Base-by-base conservation (phyloP, 1,140 invertebrate genomes). In the Samia ricini region DNA sequence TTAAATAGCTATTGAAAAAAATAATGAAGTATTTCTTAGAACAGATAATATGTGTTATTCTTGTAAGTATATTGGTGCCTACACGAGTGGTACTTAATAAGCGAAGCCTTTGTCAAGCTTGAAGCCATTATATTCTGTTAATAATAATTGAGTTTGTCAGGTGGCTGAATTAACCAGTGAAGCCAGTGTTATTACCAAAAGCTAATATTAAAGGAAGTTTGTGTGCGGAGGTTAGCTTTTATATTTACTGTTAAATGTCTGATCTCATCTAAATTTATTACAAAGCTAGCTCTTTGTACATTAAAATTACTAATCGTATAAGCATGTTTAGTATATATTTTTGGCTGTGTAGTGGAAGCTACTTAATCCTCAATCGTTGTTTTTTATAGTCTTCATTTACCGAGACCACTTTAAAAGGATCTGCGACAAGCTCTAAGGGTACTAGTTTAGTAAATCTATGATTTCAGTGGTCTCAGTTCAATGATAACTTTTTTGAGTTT, bases 41-140 rank as follows among this genome's bases (percentile, higher is more conserved):
- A 55, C 58, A 61, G 36, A 55, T 64, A 19, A 58, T 33, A 21
- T 33, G 26, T 26, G 42, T 55, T 68, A 76, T 59, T 57, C 23
- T 56, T 65, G 58, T 66, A 69, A 60, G 66, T 64, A 51, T 64
- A 58, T 64, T 62, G 8, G 10, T 42, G 33, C 12, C 15, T 42
- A 42, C 12, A 42, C 0, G 12, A 42, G 7, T 12, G 33, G 33
- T 42, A 42, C n/a, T 4, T 64, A 68, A 49, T 56, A 72, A 72
- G 74, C 72, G 51, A 82, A 82, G 79, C 79, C 65, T 66, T 73
- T 66, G 22, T 64, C 52, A 79, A 76, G 77, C 74, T 70, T 58
- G 24, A 75, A 81, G 76, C 79, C 18, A 42, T 8, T 42, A 42
- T 42, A 42, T 42, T 42, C 10, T 42, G 33, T 42, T 15, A 42